Evolutionary conservation across 2,797 vertebrate genomes (phyloP), one percentile per base, ranked within the genome.

Genomic region (Anabacerthia variegaticeps): DNA sequence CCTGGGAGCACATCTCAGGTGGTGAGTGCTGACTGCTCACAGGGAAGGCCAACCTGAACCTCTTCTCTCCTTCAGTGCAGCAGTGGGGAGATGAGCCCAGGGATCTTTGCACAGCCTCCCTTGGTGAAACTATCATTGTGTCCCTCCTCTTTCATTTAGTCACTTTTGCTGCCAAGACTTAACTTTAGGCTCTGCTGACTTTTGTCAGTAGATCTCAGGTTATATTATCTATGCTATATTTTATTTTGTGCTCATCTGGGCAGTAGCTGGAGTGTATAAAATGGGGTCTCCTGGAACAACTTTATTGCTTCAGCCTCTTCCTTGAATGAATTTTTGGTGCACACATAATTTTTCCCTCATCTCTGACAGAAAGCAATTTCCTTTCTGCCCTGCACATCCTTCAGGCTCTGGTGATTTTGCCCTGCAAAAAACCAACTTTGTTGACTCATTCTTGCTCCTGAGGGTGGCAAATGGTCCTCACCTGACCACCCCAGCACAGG

Each of bases 341-440:
- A 4, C 65, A 52, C 30, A 7, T 81, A 75, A 86, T 95, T 92
- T 94, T 85, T 32, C 77, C 67, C 61, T 80, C 23, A 6, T 76
- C 82, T 89, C 85, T 8, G n/a, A 55, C 94, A 90, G 85, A 95
- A 96, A 89, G 92, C 88, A 93, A 89, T 96, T 96, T 93, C 80
- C 85, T 77, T 74, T 74, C 71, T 75, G 37, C 79, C 76, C 39
- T 84, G 41, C 58, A 51, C 0, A 10, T 92, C 94, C 92, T 94
- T 92, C 89, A 85, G 82, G 80, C 93, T 92, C 72, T 0, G 8
- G 30, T 76, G 87, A 74, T 59, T 92, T 62, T 26, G 2, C 28
- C 74, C 75, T 58, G 59, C 34, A 44, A 37, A 87, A 94, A 90
- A 13, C 0, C 27, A 39, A 5, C 51, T 54, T 59, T 52, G 30